Evolutionary conservation across 2,888 invertebrate genomes (phyloP).

Genomic region (Lycocerus yunnanus): DNA sequence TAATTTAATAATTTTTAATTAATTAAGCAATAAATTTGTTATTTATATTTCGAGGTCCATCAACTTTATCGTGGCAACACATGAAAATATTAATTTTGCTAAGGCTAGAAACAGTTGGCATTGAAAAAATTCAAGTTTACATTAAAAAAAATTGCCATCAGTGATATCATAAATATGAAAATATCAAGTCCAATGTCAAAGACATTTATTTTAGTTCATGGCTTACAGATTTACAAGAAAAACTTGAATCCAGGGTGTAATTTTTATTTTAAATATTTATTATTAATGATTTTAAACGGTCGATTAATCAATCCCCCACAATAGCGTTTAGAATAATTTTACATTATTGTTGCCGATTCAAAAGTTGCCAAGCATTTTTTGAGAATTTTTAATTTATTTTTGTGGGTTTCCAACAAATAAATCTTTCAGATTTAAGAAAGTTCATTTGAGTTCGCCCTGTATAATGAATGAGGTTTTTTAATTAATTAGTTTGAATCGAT

Average conservation of each 20-base stretch:
- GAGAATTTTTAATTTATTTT: no score
- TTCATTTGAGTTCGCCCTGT: no score
- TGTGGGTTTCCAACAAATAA: no score
- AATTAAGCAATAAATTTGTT: not conserved
- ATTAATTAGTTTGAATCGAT: no score
- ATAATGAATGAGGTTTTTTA: no score
- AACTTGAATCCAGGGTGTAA: not conserved
- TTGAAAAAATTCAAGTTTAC: not conserved
- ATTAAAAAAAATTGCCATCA: not conserved
- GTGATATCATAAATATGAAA: not conserved
- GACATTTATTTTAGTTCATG: not conserved
- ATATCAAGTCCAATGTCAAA: slow-evolving; percentile 10
- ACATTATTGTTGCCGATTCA: no score
- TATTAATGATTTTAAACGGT: no score
- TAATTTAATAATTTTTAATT: not conserved
- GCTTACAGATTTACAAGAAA: not conserved
- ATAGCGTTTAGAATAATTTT: no score
- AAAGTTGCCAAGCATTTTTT: no score
- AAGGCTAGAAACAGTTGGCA: not conserved
- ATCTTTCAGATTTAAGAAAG: no score
- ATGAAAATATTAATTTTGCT: not conserved
- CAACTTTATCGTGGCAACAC: not conserved
- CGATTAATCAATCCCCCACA: no score
- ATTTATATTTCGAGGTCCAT: not conserved
- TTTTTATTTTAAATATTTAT: no score